Evolutionary conservation across 2,113 vertebrate genomes (phyloP).

Genomic region (Petrocephalus zakoni): DNA sequence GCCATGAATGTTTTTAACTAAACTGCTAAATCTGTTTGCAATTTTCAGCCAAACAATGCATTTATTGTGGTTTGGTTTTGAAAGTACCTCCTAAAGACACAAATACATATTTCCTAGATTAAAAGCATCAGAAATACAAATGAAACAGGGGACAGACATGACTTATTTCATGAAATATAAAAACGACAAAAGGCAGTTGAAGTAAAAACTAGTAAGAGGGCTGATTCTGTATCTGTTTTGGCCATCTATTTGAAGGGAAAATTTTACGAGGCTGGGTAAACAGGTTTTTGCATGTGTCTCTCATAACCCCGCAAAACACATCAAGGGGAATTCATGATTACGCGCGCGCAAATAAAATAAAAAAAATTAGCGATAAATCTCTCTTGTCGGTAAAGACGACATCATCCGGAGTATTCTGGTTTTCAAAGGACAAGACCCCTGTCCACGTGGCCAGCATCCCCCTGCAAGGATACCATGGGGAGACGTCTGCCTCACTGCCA

Average conservation of each 20-base stretch:
- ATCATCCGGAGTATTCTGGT: neutral
- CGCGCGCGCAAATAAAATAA: neutral
- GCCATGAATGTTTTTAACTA: constrained; percentile 18
- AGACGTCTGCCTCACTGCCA: neutral
- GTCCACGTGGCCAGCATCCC: neutral
- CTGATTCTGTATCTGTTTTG: neutral
- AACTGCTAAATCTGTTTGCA: constrained; percentile 22
- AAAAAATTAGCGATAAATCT: neutral
- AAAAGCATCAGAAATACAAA: constrained; percentile 10
- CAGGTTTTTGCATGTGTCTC: neutral
- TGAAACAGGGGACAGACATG: neutral
- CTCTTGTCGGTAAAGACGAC: neutral
- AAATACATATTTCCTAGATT: constrained; percentile 15
- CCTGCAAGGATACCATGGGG: neutral
- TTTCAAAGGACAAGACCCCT: neutral
- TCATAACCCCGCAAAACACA: neutral
- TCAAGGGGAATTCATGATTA: neutral
- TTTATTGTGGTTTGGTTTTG: constrained; percentile 19
- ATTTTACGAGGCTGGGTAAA: neutral
- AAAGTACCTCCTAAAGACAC: constrained; percentile 17
- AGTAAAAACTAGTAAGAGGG: neutral
- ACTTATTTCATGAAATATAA: constrained; percentile 10
- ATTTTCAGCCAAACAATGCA: constrained; percentile 22
- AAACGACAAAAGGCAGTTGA: neutral
- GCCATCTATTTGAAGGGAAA: neutral